A percentile compares a stretch with the other conserved stretches of the same genome.
These are phyloP conservation scores for Cyrtonyx montezumae DNA, from an alignment of 2,113 vertebrate genomes.

Conservation along the genomic window DNA sequence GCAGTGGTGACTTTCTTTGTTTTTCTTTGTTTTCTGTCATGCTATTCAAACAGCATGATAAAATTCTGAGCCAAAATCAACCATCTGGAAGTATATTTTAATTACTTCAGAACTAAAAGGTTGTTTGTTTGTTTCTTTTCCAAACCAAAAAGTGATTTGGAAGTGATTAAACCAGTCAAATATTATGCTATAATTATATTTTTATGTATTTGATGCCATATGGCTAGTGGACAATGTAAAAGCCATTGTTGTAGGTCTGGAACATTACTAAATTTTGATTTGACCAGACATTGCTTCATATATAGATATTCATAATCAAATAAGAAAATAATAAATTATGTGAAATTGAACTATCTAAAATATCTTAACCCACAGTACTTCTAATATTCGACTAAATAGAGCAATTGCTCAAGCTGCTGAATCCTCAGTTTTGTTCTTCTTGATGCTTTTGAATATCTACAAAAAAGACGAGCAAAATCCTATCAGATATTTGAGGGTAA, in stretches of 20 bases:
- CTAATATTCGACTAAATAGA: not conserved
- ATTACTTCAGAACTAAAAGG: not conserved
- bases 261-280: not conserved
- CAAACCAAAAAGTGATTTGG: not conserved
- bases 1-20: not conserved
- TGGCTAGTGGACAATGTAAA: not conserved
- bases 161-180: not conserved
- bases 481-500: not conserved
- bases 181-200: not conserved
- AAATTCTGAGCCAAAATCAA: not conserved
- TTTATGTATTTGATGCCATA: not conserved
- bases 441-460: not conserved
- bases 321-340: not conserved
- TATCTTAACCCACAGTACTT: not conserved
- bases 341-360: conserved; percentile 8
- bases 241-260: not conserved
- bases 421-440: not conserved
- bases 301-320: not conserved
- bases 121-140: not conserved
- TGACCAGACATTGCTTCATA: not conserved
- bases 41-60: not conserved
- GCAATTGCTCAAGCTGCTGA: not conserved
- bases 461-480: conserved; percentile 22
- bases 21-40: not conserved
- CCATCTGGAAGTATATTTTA: not conserved